Base-by-base conservation (phyloP, 2,113 vertebrate genomes). In the Oryzias woworae region DNA sequence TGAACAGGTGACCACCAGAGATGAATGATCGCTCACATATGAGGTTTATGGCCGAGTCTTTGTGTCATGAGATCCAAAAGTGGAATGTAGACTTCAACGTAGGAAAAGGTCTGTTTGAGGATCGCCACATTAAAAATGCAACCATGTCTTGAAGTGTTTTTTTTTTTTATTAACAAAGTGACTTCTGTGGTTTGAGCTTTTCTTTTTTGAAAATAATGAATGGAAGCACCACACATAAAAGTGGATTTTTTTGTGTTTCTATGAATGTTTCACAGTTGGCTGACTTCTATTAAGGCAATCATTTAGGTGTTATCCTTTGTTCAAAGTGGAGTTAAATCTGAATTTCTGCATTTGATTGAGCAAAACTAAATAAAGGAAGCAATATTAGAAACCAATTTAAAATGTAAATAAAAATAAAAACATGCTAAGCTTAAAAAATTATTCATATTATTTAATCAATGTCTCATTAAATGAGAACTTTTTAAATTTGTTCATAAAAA, bases 81-180 rank as follows among this genome's bases (percentile, higher is more conserved):
- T 17, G 23, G 57, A 72, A 57, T 42, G 59, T 3, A 7, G 50
- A 68, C 58, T 15, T 53, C 46, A 49, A 36, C 55, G 64, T 59
- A 62, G 45, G 53, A 61, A 44, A 62, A 61, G 47, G 41, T 43
- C 50, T 46, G 17, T 68, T 77, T 69, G 44, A 53, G 53, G 3
- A 26, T 55, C 50, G 24, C 36, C 48, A 69, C 1, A 58, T 55
- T 36, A 62, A 36, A 53, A 66, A 43, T 61, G 7, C 1, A 10
- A 17, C n/a, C 2, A 20, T 48, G 7, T 20, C 47, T 48, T 17
- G 10, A 8, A 20, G 47, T n/a, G 47, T 12, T 48, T 48, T 48
- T 18, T 18, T 20, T 20, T 20, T 7, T 7, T n/a, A 18, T 46
- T 46, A 5, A 46, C 2, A 17, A 46, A 46, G n/a, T 47, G n/a